Conservation (phyloP, 2,113 vertebrate species). For the Isurus oxyrinchus region DNA sequence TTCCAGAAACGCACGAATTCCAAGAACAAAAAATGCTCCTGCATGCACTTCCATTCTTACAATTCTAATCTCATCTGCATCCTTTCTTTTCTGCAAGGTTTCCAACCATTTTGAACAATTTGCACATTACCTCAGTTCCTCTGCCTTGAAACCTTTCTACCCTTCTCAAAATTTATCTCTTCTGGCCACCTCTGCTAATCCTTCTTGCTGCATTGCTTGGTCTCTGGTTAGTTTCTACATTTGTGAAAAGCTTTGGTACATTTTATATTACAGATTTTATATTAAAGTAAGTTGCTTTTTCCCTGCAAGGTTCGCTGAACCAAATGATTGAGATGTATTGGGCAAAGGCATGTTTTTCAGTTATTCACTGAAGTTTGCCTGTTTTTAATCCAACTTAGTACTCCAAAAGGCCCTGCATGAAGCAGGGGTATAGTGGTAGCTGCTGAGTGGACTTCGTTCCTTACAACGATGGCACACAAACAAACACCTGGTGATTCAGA, state of each 20-base stretch:
- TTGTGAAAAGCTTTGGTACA: not conserved
- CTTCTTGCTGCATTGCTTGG: not conserved
- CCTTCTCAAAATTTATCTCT: not conserved
- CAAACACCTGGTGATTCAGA: not conserved
- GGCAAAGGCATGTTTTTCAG: not conserved
- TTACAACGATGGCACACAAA: not conserved
- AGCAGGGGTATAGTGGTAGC: not conserved
- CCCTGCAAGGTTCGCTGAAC: not conserved
- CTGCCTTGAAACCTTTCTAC: not conserved
- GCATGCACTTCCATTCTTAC: not conserved
- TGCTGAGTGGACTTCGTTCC: not conserved
- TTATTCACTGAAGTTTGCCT: not conserved
- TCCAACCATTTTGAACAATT: not conserved
- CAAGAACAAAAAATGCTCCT: not conserved
- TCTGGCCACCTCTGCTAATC: not conserved
- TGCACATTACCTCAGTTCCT: not conserved
- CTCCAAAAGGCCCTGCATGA: not conserved
- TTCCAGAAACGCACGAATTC: not conserved
- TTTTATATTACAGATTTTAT: not conserved
- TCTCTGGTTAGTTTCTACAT: not conserved
- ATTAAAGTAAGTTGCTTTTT: not conserved
- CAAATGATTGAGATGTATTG: not conserved
- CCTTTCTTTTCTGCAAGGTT: not conserved
- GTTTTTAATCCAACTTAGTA: not conserved
- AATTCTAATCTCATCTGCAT: not conserved